These are phyloP conservation scores for Leptothorax acervorum DNA, from an alignment of 2,888 invertebrate genomes.

Conservation along the genomic window DNA sequence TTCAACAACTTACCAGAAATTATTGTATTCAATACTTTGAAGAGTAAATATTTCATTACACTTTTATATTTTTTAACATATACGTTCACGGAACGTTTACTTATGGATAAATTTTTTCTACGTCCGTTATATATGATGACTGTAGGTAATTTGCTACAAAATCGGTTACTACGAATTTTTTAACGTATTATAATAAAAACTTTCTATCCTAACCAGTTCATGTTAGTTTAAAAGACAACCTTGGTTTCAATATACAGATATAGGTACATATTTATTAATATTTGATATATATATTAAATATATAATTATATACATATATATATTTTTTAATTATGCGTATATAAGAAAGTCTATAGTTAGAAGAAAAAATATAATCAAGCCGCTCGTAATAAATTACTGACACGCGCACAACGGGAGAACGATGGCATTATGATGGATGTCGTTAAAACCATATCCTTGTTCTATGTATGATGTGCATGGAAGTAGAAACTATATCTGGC, in stretches of 20 bases:
- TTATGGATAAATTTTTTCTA: conserved; percentile 9
- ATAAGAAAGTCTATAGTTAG: background rate
- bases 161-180: conserved; percentile 15
- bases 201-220: conserved; percentile 10
- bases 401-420: conserved; percentile 65
- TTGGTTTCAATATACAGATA: conserved; percentile 3
- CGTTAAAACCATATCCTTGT: conserved; percentile 82
- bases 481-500: conserved; percentile 28
- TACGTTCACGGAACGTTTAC: background rate
- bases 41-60: background rate
- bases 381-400: conserved; percentile 70
- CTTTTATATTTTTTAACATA: background rate
- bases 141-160: background rate
- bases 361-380: conserved; percentile 26
- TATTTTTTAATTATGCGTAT: background rate
- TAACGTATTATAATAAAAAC: conserved; percentile 17
- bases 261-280: background rate
- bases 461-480: conserved; percentile 55
- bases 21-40: background rate
- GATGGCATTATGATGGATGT: conserved; percentile 79
- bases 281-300: background rate
- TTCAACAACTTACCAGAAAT: background rate
- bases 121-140: background rate
- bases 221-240: conserved; percentile 26
- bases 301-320: background rate